Evolutionary conservation across 2,113 vertebrate genomes (phyloP), one percentile per base, ranked within the genome.

Genomic region (Fukomys damarensis): DNA sequence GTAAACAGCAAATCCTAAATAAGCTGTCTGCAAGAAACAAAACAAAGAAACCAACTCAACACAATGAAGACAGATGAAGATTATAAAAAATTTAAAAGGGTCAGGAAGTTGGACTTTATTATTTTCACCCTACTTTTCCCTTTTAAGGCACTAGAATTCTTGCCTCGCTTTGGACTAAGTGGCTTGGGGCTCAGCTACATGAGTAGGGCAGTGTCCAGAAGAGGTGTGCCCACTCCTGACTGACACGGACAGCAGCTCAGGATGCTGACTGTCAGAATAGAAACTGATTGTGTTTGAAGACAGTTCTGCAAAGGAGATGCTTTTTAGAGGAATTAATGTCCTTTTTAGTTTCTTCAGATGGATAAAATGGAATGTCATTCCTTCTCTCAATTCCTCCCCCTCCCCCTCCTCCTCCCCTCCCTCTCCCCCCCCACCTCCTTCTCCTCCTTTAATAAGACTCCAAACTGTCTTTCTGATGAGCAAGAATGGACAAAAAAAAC

Each of bases 401-500:
- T n/a, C n/a, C n/a, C n/a, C n/a, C n/a, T n/a, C n/a, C n/a, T n/a
- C n/a, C n/a, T n/a, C n/a, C n/a, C n/a, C n/a, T n/a, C n/a, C n/a
- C n/a, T n/a, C n/a, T n/a, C n/a, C n/a, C n/a, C n/a, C n/a, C n/a
- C n/a, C n/a, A n/a, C n/a, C n/a, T n/a, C n/a, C 10, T 0, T 0
- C 90, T 94, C 14, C 81, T 87, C 72, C 24, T 76, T 22, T 65
- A 94, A 59, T 59, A 77, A 95, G 66, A 89, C 52, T 49, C 77
- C 65, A 89, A 87, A 93, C 41, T 49, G 32, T 26, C 66, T 90
- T 88, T 77, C 70, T 94, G 84, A 89, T 41, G 68, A 96, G 52
- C 46, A 93, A 46, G 17, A 79, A 54, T 61, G 68, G 89, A 66
- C 94, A 63, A 81, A 94, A 94, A 96, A 90, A 49, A n/a, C 22